Evolutionary conservation across 2,888 invertebrate species (phyloP), one percentile per base, ranked within the genome.

Genomic region (Sicus ferrugineus): DNA sequence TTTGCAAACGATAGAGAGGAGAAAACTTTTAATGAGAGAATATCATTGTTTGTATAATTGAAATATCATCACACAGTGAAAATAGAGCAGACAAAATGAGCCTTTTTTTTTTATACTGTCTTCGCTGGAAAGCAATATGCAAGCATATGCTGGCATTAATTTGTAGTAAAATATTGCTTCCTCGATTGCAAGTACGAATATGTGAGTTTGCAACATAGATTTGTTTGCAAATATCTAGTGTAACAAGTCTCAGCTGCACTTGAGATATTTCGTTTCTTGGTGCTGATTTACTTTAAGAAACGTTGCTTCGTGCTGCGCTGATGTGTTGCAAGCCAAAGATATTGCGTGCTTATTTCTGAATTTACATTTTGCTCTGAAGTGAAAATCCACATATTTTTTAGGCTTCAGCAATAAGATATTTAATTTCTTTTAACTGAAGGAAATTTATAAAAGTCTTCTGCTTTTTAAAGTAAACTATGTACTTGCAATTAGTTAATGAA

Each of bases 231-330:
- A 56, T 26, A 30, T 38, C 34, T 19, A 31, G 50, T 50, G 19
- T n/a, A 50, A 21, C 21, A 31, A 59, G 58, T 14, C 19, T 21
- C 58, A 31, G 19, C 4, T 62, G 38, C 42, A 28, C 42, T 66
- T 46, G 46, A 48, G 46, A 30, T 63, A 7, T n/a, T 64, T 50
- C 30, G 19, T 64, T 52, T 30, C 52, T 50, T 64, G 50, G 28
- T 14, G 6, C 14, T 42, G 19, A 30, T n/a, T 26, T 19, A 26
- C 23, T 28, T 54, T 14, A 26, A 54, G 26, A 21, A 2, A 6
- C 26, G 4, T 23, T 23, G 23, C 54, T 2, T 54, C 54, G 28
- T 16, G 54, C 11, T 54, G 28, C 16, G 16, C 19, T 46, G 46
- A 46, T 19, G n/a, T 46, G 14, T 19, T 14, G 3, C 16, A 28